A percentile compares a stretch with the other conserved stretches of the same genome.
Evolutionary conservation across 2,797 vertebrate species (phyloP).

Genomic region (Myotis vivesi): DNA sequence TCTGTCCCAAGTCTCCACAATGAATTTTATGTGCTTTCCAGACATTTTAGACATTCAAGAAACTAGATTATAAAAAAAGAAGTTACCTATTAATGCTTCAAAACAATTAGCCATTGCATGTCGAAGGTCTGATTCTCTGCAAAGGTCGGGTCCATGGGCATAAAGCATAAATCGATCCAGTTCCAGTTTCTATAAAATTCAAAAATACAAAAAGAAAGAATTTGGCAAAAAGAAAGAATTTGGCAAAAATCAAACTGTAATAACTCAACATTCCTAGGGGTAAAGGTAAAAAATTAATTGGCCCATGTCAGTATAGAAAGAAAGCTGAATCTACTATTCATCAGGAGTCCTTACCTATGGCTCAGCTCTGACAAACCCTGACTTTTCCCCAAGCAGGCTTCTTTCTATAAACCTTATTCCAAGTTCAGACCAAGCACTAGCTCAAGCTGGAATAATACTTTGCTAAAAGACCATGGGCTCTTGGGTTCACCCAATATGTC

Average conservation of each 20-base stretch:
- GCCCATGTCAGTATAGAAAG: not conserved
- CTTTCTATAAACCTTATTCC: not conserved
- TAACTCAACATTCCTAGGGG: not conserved
- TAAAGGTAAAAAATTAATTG: not conserved
- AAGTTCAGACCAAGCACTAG: not conserved
- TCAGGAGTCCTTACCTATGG: not conserved
- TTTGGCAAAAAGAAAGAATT: slow-evolving; percentile 21
- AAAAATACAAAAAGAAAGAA: slow-evolving; percentile 52
- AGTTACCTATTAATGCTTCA: slow-evolving; percentile 95
- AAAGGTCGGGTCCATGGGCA: slow-evolving; percentile 97
- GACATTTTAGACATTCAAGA: not conserved
- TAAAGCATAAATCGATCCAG: slow-evolving; percentile 99
- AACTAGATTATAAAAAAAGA: slow-evolving; percentile 67
- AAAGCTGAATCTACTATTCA: not conserved
- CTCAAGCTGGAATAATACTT: not conserved
- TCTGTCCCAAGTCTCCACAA: not conserved
- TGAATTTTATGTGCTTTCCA: not conserved
- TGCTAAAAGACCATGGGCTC: not conserved
- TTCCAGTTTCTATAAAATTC: slow-evolving; percentile 93
- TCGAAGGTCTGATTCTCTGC: slow-evolving; percentile 96
- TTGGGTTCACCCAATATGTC: not conserved
- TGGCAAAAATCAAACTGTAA: slow-evolving; percentile 19
- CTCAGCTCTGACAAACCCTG: not conserved
- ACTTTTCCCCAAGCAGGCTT: not conserved
- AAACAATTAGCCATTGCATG: slow-evolving; percentile 99